phyloP scores from a whole-genome alignment of 2,797 vertebrate genomes.

The Tachyglossus aculeatus region DNA sequence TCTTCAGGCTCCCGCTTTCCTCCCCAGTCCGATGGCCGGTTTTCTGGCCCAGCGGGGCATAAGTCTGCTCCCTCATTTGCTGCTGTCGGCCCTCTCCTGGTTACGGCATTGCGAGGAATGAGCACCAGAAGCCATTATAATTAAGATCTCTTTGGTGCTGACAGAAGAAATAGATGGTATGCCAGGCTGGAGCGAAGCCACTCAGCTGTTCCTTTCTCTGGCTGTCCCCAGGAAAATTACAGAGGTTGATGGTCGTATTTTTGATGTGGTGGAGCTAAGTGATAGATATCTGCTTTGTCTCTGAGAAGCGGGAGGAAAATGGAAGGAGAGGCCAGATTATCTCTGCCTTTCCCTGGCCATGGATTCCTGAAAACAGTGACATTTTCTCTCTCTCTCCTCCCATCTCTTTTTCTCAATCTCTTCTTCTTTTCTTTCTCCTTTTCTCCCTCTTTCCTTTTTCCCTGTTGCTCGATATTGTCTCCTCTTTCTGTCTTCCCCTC shows the following conservation, averaged over 20 bases:
- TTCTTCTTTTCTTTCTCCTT: not conserved
- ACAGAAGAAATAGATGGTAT: slow-evolving; percentile 78
- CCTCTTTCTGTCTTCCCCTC: not conserved
- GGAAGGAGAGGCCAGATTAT: not conserved
- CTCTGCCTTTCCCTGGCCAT: accelerated
- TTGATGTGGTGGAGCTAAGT: slow-evolving; percentile 75
- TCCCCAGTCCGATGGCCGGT: slow-evolving; percentile 31
- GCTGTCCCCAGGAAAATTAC: slow-evolving; percentile 77
- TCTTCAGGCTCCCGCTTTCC: not conserved
- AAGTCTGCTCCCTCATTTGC: slow-evolving; percentile 53
- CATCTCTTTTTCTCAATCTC: not conserved
- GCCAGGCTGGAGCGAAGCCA: slow-evolving; percentile 71
- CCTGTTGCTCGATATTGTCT: not conserved
- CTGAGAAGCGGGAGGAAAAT: not conserved
- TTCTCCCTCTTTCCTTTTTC: too few species aligned
- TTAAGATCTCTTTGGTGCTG: slow-evolving; percentile 81
- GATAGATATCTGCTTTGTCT: slow-evolving; percentile 79
- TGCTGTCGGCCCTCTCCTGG: slow-evolving; percentile 61
- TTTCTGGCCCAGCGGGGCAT: slow-evolving; percentile 41
- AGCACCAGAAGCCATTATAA: slow-evolving; percentile 75
- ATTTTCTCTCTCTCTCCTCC: not conserved
- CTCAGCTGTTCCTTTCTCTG: slow-evolving; percentile 80
- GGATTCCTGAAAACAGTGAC: accelerated
- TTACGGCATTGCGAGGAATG: slow-evolving; percentile 66
- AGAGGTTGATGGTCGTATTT: slow-evolving; percentile 76